These are phyloP conservation scores for Paramormyrops kingsleyae DNA, from an alignment of 2,113 vertebrate genomes.

Conservation along the genomic window DNA sequence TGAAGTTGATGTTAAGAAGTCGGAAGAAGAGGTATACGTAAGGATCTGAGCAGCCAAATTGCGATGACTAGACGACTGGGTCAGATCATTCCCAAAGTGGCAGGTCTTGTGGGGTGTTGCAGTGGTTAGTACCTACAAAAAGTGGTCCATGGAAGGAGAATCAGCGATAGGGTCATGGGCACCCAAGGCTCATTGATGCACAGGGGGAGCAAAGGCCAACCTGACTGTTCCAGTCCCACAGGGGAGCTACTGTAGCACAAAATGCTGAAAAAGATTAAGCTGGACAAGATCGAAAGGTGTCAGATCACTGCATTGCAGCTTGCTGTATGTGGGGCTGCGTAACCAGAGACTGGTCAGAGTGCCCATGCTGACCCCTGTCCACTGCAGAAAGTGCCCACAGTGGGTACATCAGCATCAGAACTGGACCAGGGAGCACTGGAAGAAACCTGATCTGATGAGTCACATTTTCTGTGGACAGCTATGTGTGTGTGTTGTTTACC, in stretches of 20 bases:
- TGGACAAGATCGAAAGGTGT: no score
- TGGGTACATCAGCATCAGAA: not conserved
- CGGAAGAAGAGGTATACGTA: not conserved
- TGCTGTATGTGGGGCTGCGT: no score
- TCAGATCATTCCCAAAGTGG: not conserved
- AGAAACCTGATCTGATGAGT: not conserved
- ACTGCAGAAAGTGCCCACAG: no score
- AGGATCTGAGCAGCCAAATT: not conserved
- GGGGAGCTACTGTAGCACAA: not conserved
- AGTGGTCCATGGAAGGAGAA: no score
- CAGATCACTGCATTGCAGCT: no score
- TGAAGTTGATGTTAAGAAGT: not conserved
- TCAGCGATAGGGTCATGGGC: not conserved
- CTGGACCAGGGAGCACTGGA: not conserved
- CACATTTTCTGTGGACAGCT: not conserved
- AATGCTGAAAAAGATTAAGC: not conserved
- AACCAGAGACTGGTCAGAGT: not conserved
- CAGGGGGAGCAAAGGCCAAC: not conserved
- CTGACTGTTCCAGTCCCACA: not conserved
- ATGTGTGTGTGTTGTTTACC: no score
- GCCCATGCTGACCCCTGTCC: not conserved
- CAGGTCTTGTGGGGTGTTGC: not conserved
- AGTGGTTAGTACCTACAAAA: not conserved
- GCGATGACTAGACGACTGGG: not conserved
- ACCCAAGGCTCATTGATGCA: not conserved